Conservation (phyloP, 2,113 vertebrate genomes). For the Podarcis cretensis region DNA sequence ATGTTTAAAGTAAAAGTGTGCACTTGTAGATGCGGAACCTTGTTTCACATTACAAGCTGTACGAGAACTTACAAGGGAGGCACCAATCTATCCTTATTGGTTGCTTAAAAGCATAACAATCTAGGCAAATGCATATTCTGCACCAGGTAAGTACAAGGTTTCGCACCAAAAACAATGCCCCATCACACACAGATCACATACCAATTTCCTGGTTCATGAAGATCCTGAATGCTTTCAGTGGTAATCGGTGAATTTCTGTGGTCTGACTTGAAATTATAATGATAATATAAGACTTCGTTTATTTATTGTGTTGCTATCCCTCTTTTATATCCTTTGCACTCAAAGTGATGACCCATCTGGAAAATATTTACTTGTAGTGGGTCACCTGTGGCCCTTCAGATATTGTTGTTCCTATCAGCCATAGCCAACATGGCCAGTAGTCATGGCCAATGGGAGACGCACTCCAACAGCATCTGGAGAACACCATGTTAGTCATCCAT, state of each 20-base stretch:
- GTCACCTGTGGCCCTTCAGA: background rate
- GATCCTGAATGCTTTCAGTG: background rate
- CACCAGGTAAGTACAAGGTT: background rate
- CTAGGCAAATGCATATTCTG: background rate
- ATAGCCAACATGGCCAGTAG: background rate
- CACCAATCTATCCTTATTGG: too few relatives aligned
- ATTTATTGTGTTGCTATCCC: background rate
- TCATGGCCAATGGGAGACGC: too few relatives aligned
- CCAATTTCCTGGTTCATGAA: background rate
- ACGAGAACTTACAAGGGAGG: too few relatives aligned
- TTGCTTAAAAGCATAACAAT: background rate
- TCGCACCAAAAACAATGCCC: background rate
- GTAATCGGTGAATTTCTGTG: background rate
- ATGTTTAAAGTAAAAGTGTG: too few relatives aligned
- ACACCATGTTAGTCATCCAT: too few relatives aligned
- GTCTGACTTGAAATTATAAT: background rate
- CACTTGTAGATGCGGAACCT: too few relatives aligned
- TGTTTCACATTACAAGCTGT: too few relatives aligned
- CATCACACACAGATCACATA: background rate
- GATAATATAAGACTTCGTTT: background rate
- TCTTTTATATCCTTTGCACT: background rate
- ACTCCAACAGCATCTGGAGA: background rate
- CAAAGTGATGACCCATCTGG: background rate
- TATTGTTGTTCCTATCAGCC: background rate
- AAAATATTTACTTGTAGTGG: background rate